phyloP scores from a whole-genome alignment of 2,113 vertebrate species.

The Mionectes macconnelli region DNA sequence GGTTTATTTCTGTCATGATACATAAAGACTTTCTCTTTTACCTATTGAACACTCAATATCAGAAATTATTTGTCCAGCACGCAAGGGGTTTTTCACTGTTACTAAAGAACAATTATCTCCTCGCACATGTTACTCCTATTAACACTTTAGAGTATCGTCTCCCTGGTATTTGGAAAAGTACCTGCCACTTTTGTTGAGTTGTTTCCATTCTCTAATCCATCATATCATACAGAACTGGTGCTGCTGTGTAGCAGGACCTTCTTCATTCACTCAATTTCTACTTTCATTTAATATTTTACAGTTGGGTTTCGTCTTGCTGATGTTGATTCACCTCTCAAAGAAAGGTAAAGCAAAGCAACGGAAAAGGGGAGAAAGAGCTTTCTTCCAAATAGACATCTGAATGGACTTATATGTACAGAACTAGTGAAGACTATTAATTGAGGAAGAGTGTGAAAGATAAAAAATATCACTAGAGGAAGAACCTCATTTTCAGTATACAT shows the following conservation, averaged over 20 bases:
- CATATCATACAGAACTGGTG: neutral
- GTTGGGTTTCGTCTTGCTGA: neutral
- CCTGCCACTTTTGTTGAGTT: neutral
- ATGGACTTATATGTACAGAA: neutral
- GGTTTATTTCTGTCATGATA: neutral
- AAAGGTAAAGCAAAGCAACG: neutral
- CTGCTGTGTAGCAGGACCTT: neutral
- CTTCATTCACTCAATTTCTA: neutral
- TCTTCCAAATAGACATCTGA: neutral
- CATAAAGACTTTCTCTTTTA: neutral
- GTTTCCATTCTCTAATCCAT: neutral
- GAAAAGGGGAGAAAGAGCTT: neutral
- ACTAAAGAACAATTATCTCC: neutral
- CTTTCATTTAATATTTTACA: neutral
- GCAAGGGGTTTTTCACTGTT: neutral
- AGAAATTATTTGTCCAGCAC: neutral
- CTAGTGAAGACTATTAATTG: neutral
- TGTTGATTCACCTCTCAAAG: neutral
- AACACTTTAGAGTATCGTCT: neutral
- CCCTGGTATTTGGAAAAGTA: neutral
- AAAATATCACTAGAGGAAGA: neutral
- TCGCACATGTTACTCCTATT: neutral
- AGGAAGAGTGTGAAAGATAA: neutral
- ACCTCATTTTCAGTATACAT: neutral
- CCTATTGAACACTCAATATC: neutral